phyloP scores from a whole-genome alignment of 2,888 invertebrate species.

The Sinodicranocentrus sp. region DNA sequence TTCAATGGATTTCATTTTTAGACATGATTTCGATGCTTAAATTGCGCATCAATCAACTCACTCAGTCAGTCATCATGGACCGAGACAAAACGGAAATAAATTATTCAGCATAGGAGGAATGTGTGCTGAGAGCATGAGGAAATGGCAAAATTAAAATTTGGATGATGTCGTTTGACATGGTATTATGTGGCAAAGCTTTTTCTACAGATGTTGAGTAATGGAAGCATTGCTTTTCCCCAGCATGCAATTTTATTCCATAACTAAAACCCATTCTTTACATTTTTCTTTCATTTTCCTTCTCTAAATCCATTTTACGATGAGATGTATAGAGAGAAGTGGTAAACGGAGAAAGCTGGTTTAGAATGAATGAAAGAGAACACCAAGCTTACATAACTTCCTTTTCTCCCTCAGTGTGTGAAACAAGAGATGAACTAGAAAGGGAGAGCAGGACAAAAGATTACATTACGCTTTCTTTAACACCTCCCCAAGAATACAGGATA shows the following conservation, averaged over 20 bases:
- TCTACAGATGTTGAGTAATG: background rate
- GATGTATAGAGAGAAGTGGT: background rate
- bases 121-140: background rate
- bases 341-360: background rate
- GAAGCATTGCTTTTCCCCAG: background rate
- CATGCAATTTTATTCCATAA: background rate
- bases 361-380: constrained; percentile 5
- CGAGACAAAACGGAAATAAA: constrained; percentile 10
- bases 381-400: background rate
- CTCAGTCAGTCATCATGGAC: background rate
- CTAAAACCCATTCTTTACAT: background rate
- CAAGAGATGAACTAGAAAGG: background rate
- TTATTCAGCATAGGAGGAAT: background rate
- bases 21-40: background rate
- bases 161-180: background rate
- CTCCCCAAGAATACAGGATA: background rate
- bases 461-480: background rate
- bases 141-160: background rate
- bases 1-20: background rate
- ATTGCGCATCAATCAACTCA: constrained; percentile 6
- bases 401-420: constrained; percentile 1
- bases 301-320: too few relatives aligned
- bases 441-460: background rate
- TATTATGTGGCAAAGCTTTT: background rate
- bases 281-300: background rate